phyloP scores from a whole-genome alignment of 2,888 invertebrate species.

The Acanthosepion pharaonis region DNA sequence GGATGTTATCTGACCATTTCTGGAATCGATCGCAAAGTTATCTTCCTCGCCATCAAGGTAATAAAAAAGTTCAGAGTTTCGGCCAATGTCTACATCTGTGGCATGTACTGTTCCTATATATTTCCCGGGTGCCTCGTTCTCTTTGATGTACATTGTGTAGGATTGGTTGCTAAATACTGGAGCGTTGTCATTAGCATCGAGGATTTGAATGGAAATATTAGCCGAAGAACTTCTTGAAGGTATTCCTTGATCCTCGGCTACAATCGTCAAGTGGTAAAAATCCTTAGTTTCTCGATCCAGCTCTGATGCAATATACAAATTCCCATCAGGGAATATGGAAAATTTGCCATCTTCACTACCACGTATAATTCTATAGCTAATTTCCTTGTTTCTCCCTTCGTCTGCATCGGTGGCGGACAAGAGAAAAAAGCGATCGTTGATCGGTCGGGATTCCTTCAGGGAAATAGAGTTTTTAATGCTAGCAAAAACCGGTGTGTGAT shows the following conservation, averaged over 20 bases:
- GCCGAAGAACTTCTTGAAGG: constrained; percentile 80
- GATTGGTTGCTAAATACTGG: constrained; percentile 80
- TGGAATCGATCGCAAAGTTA: constrained; percentile 89
- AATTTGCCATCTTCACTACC: constrained; percentile 91
- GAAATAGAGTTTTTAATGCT: constrained; percentile 94
- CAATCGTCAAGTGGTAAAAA: constrained; percentile 90
- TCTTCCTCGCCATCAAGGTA: constrained; percentile 82
- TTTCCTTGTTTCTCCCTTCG: constrained; percentile 64
- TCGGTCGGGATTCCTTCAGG: constrained; percentile 89
- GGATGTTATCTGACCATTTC: constrained; percentile 92
- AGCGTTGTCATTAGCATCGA: constrained; percentile 74
- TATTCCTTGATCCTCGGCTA: constrained; percentile 83
- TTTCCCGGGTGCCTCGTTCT: constrained; percentile 62
- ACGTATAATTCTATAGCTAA: constrained; percentile 81
- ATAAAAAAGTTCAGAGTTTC: constrained; percentile 91
- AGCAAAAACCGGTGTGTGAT: constrained; percentile 95
- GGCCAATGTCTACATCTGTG: constrained; percentile 90
- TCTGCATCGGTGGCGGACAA: constrained; percentile 69
- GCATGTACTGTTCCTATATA: constrained; percentile 70
- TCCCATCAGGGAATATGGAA: constrained; percentile 96
- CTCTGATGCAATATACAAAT: constrained; percentile 87
- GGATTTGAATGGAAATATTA: constrained; percentile 90
- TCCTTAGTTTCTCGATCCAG: constrained; percentile 92
- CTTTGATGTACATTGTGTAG: constrained; percentile 65
- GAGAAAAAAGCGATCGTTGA: constrained; percentile 82